phyloP scores from a whole-genome alignment of 2,888 invertebrate genomes.

The Cosmia pyralina region DNA sequence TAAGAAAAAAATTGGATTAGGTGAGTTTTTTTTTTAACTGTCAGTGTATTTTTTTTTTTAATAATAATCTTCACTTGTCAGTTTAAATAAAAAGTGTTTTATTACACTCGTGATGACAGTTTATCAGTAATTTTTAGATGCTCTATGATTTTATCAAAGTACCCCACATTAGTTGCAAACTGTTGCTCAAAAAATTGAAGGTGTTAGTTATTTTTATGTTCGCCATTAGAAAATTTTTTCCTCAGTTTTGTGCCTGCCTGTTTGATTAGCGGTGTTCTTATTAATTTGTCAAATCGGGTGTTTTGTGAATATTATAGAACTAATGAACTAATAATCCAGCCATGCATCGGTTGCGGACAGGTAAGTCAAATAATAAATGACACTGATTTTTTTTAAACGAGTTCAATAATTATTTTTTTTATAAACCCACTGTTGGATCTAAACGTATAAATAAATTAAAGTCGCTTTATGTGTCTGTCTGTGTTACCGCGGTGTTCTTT shows the following conservation, averaged over 20 bases:
- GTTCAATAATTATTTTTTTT: background rate
- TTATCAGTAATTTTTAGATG: background rate
- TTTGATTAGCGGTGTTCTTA: background rate
- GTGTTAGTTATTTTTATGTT: slow-evolving; percentile 3
- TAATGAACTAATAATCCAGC: background rate
- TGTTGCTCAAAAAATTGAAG: slow-evolving; percentile 1
- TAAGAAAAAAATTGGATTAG: slow-evolving; percentile 96
- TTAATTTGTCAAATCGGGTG: background rate
- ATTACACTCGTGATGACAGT: background rate
- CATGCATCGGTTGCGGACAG: background rate
- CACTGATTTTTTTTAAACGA: background rate
- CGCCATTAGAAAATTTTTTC: background rate
- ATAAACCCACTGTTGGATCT: background rate
- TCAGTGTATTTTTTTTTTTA: background rate
- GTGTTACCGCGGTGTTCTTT: background rate
- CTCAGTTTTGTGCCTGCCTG: too few species aligned
- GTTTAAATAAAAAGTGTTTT: slow-evolving; percentile 7
- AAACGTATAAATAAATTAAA: background rate
- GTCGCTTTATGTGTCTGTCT: background rate
- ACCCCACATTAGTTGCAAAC: slow-evolving; percentile 8
- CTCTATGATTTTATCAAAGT: slow-evolving; percentile 30
- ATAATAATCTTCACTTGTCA: background rate
- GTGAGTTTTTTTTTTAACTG: slow-evolving; percentile 88
- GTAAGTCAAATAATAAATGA: background rate
- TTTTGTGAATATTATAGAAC: background rate